These are phyloP conservation scores for Drosophila chauvacae DNA, from an alignment of 1,140 invertebrate species.

Conservation along the genomic window DNA sequence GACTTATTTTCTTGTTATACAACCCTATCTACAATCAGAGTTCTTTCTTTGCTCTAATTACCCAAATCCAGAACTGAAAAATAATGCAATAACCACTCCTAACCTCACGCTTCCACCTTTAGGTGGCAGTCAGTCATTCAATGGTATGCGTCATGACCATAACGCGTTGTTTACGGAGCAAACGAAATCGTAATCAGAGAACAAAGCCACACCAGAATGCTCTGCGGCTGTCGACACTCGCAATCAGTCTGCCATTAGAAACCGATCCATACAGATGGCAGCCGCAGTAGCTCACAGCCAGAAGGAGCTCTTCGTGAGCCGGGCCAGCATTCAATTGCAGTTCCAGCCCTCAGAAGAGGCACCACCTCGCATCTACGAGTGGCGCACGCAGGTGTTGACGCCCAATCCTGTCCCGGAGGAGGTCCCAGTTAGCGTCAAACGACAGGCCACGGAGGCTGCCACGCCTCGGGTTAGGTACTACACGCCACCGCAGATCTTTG, in stretches of 20 bases:
- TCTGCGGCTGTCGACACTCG: conserved; percentile 40
- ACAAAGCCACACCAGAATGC: conserved; percentile 63
- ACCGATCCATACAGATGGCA: conserved; percentile 72
- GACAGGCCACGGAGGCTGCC: conserved; percentile 15
- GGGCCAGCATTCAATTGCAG: conserved; percentile 61
- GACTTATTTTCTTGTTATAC: too few species aligned
- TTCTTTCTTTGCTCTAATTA: not conserved
- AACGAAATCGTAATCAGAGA: conserved; percentile 45
- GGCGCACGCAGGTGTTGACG: conserved; percentile 63
- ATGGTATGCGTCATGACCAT: conserved; percentile 44
- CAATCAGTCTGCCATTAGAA: conserved; percentile 64
- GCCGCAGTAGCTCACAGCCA: conserved; percentile 44
- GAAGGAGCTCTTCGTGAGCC: conserved; percentile 65
- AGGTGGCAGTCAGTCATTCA: conserved; percentile 15
- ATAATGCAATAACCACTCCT: not conserved
- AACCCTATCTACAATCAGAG: not conserved
- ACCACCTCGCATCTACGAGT: conserved; percentile 56
- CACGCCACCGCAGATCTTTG: conserved; percentile 59
- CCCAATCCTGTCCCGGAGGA: conserved; percentile 1
- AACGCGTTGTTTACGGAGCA: conserved; percentile 56
- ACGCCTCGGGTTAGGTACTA: conserved; percentile 48
- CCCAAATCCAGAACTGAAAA: not conserved
- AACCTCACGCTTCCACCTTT: conserved; percentile 20
- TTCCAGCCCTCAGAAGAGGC: not conserved
- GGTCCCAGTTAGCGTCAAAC: conserved; percentile 20